These are phyloP conservation scores for Petrocephalus microphthalmus DNA, from an alignment of 2,113 vertebrate species.

Conservation along the genomic window DNA sequence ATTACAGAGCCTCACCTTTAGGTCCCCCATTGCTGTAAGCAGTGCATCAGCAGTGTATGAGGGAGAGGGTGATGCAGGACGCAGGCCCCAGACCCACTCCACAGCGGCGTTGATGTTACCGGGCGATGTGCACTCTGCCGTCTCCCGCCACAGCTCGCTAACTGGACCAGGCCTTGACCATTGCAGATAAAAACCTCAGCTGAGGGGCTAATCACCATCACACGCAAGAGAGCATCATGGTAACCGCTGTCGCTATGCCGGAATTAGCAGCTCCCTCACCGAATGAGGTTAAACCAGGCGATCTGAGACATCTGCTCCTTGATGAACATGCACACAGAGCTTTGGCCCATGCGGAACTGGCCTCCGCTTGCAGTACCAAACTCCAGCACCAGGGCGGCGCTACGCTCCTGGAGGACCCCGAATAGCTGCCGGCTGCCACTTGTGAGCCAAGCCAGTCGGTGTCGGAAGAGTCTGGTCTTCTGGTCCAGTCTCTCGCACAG, in stretches of 20 bases:
- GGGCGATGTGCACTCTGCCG: constrained; percentile 43
- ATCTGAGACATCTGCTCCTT: constrained; percentile 63
- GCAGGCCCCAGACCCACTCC: constrained; percentile 53
- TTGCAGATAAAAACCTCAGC: not conserved
- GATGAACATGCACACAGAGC: constrained; percentile 59
- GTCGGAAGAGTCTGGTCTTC: constrained; percentile 52
- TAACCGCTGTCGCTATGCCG: not conserved
- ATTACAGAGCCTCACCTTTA: constrained; percentile 50
- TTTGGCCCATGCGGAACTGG: constrained; percentile 51
- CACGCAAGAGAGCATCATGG: not conserved
- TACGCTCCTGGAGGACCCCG: constrained; percentile 67
- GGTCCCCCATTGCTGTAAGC: constrained; percentile 58
- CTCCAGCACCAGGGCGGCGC: constrained; percentile 59
- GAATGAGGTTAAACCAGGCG: constrained; percentile 63
- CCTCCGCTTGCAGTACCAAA: constrained; percentile 35
- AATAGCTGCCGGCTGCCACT: constrained; percentile 66
- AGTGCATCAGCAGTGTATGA: constrained; percentile 47
- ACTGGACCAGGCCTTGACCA: constrained; percentile 52
- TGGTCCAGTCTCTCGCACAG: constrained; percentile 49
- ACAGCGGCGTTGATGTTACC: constrained; percentile 52
- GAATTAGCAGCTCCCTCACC: constrained; percentile 50
- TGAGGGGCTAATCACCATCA: not conserved
- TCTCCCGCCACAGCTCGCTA: constrained; percentile 58
- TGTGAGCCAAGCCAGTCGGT: constrained; percentile 68
- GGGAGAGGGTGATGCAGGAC: constrained; percentile 35